These are phyloP conservation scores for Sinocyclocheilus maitianheensis DNA, from an alignment of 2,113 vertebrate genomes.

Conservation along the genomic window DNA sequence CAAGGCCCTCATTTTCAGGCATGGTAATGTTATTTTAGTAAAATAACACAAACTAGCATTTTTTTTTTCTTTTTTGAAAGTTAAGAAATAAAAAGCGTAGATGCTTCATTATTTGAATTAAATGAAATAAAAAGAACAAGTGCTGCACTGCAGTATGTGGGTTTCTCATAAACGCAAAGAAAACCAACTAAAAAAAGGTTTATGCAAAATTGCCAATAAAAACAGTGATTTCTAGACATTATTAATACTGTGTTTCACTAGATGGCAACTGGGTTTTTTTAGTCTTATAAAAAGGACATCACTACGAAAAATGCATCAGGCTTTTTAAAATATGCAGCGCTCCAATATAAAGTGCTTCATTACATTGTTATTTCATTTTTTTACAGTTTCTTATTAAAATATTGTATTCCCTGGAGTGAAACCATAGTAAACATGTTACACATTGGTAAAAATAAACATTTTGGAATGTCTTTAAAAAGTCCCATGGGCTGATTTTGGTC, in stretches of 20 bases:
- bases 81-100: slow-evolving; percentile 39
- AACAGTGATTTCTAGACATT: slow-evolving; percentile 64
- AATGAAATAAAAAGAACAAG: slow-evolving; percentile 51
- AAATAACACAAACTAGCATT: slow-evolving; percentile 6
- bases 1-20: slow-evolving; percentile 1
- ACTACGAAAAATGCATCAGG: slow-evolving; percentile 79
- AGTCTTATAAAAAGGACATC: slow-evolving; percentile 78
- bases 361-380: slow-evolving; percentile 75
- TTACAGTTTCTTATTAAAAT: slow-evolving; percentile 82
- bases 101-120: slow-evolving; percentile 42
- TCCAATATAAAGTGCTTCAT: slow-evolving; percentile 82
- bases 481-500: slow-evolving; percentile 89
- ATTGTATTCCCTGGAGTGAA: slow-evolving; percentile 82
- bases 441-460: slow-evolving; percentile 84
- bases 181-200: slow-evolving; percentile 46
- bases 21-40: slow-evolving; percentile 17
- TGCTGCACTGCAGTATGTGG: slow-evolving; percentile 54
- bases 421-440: slow-evolving; percentile 85
- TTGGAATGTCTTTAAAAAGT: slow-evolving; percentile 97
- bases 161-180: slow-evolving; percentile 42
- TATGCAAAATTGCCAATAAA: slow-evolving; percentile 55
- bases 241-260: slow-evolving; percentile 68
- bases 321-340: slow-evolving; percentile 78
- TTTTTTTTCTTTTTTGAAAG: slow-evolving; percentile 32
- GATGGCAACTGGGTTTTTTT: slow-evolving; percentile 59